Base-by-base conservation (phyloP, 1,140 invertebrate species). In the Hyphantria cunea region DNA sequence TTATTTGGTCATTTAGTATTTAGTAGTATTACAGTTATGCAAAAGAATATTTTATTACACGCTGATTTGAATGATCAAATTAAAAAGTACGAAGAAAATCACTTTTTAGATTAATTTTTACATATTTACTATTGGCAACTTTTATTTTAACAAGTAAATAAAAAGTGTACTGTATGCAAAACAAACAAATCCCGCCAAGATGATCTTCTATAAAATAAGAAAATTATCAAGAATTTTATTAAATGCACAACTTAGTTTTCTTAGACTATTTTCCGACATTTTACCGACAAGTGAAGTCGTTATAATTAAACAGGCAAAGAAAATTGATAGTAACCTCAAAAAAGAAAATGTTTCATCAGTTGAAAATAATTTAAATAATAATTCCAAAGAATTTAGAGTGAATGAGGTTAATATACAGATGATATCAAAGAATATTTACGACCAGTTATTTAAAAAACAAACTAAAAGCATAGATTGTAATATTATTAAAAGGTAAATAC, bases 381-480 rank as follows among this genome's bases (percentile, higher is more conserved):
- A 60, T 64, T 79, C 78, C 5, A 71, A 76, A 53, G 83, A 90
- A 63, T 89, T 84, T 64, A 78, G 87, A 71, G 76, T 87, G 15
- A 96, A 96, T 84, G 91, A 93, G 66, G 91, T 96, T 0, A 95
- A 95, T 79, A 96, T 99, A 79, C 97, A 99, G 91, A 98, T 99
- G 97, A 91, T 99, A 37, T 95, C 97, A 3, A 91, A 93, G 74
- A 92, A 92, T 60, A 91, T 99, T 14, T 95, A 95, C 72, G 74
- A 94, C 17, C 95, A 97, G 81, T 86, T 99, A 47, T 98, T 99
- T 67, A 78, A 75, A 44, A 55, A 74, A 9, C 56, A 84, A 51
- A 76, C 70, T 32, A 73, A 55, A 39, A 52, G 66, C 39, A 42
- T 86, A 15, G 67, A 92, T 67, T 7, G 69, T 31, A 66, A 91